phyloP scores from a whole-genome alignment of 2,888 invertebrate species.

The Apamea sordens region DNA sequence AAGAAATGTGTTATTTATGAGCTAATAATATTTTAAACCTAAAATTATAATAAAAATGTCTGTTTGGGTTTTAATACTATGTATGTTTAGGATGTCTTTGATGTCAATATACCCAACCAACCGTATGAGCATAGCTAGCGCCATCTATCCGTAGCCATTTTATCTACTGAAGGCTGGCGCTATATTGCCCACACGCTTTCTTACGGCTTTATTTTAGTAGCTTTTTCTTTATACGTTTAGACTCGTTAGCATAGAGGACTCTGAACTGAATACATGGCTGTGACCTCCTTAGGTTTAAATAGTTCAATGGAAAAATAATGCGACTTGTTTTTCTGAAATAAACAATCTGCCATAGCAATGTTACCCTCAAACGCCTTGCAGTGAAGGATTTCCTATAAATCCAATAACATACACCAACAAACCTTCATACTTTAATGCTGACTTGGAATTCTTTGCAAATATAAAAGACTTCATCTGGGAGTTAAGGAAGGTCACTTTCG shows the following conservation, averaged over 20 bases:
- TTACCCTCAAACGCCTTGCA: not conserved
- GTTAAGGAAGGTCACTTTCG: not conserved
- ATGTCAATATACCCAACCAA: not conserved
- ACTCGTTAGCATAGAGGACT: not conserved
- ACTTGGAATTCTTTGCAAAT: not conserved
- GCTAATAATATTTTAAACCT: not conserved
- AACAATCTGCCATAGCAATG: not conserved
- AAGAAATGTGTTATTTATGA: not conserved
- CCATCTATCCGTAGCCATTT: conserved; percentile 38
- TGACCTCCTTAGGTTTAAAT: not conserved
- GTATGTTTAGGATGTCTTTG: not conserved
- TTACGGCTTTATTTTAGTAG: not conserved
- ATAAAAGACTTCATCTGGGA: not conserved
- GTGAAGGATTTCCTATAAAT: too few relatives aligned
- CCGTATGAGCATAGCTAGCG: conserved; percentile 11
- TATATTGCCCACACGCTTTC: not conserved
- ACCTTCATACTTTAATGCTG: too few relatives aligned
- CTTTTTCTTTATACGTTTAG: not conserved
- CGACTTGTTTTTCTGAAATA: not conserved
- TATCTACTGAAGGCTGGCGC: not conserved
- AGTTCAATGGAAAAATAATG: not conserved
- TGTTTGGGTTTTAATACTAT: not conserved
- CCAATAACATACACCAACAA: not conserved
- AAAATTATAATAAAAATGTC: not conserved
- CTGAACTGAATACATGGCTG: not conserved